These are phyloP conservation scores for Bursaphelenchus okinawaensis DNA, from an alignment of 2,888 invertebrate species.

Conservation along the genomic window DNA sequence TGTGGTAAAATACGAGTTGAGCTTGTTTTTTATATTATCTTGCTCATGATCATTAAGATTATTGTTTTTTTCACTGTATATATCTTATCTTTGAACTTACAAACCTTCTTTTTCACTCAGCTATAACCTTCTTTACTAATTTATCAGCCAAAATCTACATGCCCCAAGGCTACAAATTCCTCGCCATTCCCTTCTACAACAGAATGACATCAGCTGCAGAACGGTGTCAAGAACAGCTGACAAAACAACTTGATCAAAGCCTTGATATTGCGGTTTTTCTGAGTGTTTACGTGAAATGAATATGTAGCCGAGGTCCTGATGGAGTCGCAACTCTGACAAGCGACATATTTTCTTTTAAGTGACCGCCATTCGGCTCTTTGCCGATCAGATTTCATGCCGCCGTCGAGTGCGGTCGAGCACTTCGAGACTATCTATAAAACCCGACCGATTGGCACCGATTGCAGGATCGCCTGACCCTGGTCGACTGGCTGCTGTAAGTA, in stretches of 20 bases:
- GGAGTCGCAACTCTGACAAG: background rate
- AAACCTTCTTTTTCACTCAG: too few species aligned
- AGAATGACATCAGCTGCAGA: background rate
- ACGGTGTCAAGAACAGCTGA: background rate
- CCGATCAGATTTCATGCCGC: conserved; percentile 6
- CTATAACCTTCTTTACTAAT: too few species aligned
- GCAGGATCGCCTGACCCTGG: too few species aligned
- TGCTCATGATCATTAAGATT: too few species aligned
- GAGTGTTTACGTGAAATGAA: conserved; percentile 11
- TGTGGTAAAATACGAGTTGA: too few species aligned
- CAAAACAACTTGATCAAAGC: background rate
- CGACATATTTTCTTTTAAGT: conserved; percentile 6
- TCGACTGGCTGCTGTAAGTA: too few species aligned
- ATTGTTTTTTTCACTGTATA: too few species aligned
- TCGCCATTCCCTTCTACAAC: too few species aligned
- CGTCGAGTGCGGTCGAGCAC: conserved; percentile 2
- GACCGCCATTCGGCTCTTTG: conserved; percentile 5
- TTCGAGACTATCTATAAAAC: background rate
- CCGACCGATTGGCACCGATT: background rate
- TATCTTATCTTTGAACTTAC: too few species aligned
- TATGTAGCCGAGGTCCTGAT: background rate
- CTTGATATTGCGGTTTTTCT: background rate
- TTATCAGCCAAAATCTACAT: too few species aligned
- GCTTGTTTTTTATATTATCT: too few species aligned
- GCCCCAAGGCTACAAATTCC: too few species aligned